Base-by-base conservation (phyloP, 2,797 vertebrate genomes). In the Catamblyrhynchus diadema region DNA sequence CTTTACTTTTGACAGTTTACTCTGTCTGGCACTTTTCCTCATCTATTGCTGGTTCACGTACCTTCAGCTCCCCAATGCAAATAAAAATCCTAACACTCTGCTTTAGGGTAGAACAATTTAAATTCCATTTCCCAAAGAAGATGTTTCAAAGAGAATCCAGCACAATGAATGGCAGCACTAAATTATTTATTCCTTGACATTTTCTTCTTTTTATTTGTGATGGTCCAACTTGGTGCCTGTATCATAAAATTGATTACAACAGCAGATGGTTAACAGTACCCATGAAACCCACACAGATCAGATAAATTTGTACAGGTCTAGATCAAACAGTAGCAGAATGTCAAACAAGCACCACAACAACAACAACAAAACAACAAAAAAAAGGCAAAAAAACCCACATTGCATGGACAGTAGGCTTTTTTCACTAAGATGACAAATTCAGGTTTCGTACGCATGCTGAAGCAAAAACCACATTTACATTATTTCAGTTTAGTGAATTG, bases 141-240 rank as follows among this genome's bases (percentile, higher is more conserved):
- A 67, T 15, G 12, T 69, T 56, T 75, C 66, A 73, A 82, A 73
- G 37, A 85, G 16, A 89, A 72, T 33, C 14, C n/a, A 84, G 41
- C 41, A 71, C 51, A 90, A 64, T 37, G 35, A 86, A 83, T n/a
- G n/a, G n/a, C 24, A 72, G 33, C 23, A n/a, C 11, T 18, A 33
- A 90, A 81, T 83, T 74, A 53, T 70, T 89, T 57, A 77, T 70
- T 60, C 19, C 28, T 41, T 66, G 33, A n/a, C 44, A 74, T 64
- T 81, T 84, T 81, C 32, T 50, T 75, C 17, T 56, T 90, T 81
- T 61, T 62, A 65, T 81, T 72, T 88, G 47, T 90, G 33, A 33
- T 35, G 3, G n/a, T 51, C 15, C 39, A 62, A 10, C 19, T 73
- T 48, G 18, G 16, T 51, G 51, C 37, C 66, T 80, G 16, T 71